A percentile compares a stretch with the other conserved stretches of the same genome.
Conservation (phyloP, 23 tunicate species). For the Trididemnum clinides region DNA sequence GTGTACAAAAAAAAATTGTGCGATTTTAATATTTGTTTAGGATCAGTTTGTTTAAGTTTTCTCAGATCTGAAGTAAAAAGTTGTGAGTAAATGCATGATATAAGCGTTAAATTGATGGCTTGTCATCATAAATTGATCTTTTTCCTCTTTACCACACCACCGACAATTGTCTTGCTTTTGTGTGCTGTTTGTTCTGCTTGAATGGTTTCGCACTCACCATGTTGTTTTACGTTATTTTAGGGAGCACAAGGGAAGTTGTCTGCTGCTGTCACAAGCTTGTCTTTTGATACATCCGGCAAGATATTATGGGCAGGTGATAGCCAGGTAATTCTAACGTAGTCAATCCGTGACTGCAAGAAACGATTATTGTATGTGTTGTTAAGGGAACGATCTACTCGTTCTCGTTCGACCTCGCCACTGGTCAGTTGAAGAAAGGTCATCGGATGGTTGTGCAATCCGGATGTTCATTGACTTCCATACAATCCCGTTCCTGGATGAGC, state of each 20-base stretch:
- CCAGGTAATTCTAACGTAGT: conserved; percentile 13
- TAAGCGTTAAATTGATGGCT: too few species aligned
- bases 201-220: too few species aligned
- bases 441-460: conserved; percentile 64
- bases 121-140: too few species aligned
- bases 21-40: too few species aligned
- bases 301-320: conserved; percentile 82
- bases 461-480: conserved; percentile 59
- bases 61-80: too few species aligned
- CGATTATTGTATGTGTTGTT: neutral
- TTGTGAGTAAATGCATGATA: too few species aligned
- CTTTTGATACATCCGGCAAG: conserved; percentile 86
- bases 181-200: too few species aligned
- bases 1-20: too few species aligned
- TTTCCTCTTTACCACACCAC: too few species aligned
- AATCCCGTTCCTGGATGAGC: conserved; percentile 88
- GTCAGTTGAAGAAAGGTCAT: conserved; percentile 69
- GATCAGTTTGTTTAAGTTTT: too few species aligned
- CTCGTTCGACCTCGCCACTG: conserved; percentile 71
- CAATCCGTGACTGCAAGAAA: neutral
- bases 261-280: conserved; percentile 72
- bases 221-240: too few species aligned
- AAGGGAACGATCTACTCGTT: conserved; percentile 83
- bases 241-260: conserved; percentile 78
- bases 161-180: too few species aligned